Evolutionary conservation across 1,140 invertebrate genomes (phyloP).

Genomic region (Halyomorpha halys): DNA sequence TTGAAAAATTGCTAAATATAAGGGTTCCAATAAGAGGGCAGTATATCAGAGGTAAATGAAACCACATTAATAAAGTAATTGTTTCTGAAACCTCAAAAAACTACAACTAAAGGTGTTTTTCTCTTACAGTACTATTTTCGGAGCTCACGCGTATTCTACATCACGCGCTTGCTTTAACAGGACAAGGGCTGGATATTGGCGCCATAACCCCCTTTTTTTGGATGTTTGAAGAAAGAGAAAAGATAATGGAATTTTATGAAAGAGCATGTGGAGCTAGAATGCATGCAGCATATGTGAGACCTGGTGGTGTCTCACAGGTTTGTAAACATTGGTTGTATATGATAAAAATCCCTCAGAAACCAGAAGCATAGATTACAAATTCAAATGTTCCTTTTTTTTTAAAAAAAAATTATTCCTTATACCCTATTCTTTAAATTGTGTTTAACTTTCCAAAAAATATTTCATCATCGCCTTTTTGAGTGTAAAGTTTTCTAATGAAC

Average conservation of each 20-base stretch:
- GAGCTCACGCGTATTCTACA: slow-evolving; percentile 89
- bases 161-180: slow-evolving; percentile 88
- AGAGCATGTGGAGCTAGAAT: slow-evolving; percentile 90
- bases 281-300: slow-evolving; percentile 92
- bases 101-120: neutral
- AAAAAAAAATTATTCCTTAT: too few relatives aligned
- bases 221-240: slow-evolving; percentile 97
- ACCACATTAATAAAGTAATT: neutral
- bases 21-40: slow-evolving; percentile 88
- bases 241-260: slow-evolving; percentile 98
- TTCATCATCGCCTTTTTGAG: too few relatives aligned
- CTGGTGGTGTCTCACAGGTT: slow-evolving; percentile 69
- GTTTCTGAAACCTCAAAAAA: neutral
- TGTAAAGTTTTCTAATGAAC: too few relatives aligned
- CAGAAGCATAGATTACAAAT: too few relatives aligned
- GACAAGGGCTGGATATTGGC: slow-evolving; percentile 87
- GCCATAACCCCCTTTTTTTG: slow-evolving; percentile 96
- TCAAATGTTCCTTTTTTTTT: too few relatives aligned
- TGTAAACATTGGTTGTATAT: neutral
- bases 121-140: slow-evolving; percentile 61
- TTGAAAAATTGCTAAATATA: slow-evolving; percentile 94
- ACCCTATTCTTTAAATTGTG: too few relatives aligned
- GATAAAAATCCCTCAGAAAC: too few relatives aligned
- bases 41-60: slow-evolving; percentile 79
- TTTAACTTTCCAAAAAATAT: too few relatives aligned